Evolutionary conservation across 2,888 invertebrate genomes (phyloP), one percentile per base, ranked within the genome.

Genomic region (Caradrina clavipalpis): DNA sequence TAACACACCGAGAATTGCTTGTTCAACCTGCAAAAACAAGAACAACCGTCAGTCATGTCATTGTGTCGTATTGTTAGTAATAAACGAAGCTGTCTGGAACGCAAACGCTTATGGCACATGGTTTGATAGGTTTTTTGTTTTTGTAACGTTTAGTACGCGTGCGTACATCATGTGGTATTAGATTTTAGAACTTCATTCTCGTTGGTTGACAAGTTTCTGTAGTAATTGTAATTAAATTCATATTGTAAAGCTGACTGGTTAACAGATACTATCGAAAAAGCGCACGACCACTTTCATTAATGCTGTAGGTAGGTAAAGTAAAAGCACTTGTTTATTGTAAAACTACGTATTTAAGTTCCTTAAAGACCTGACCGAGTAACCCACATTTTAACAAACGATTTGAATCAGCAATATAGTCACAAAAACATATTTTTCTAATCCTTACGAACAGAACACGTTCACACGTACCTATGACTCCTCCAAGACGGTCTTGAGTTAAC

Each of bases 1-100:
- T 17, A 39, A 49, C 54, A 73, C 22, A 31, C 42, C 47, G 19
- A 26, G 45, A 54, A 54, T 49, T 66, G 47, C 19, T 47, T 22
- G 19, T 72, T 73, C 54, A 67, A 54, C 47, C 55, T 22, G 42
- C 8, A 60, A 74, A 51, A 74, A 74, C 56, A 47, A 60, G 59
- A 42, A 21, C 51, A 51, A 22, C 56, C 26, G 75, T 56, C 59
- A 39, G 35, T 66, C 49, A 26, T 54, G 15, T 49, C 22, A 39
- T 31, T 50, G 39, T 31, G 35, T 26, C 35, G 45, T 56, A 45
- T 67, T 11, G 55, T 22, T 47, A 35, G 50, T 56, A 31, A 50
- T 55, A 51, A 60, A 47, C 10, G 15, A 11, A 55, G 17, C 49
- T 59, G 35, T 59, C 50, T 50, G 22, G 22, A 35, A 45, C 49